Conservation (phyloP, 2,888 invertebrate genomes). For the Clostera curtula region DNA sequence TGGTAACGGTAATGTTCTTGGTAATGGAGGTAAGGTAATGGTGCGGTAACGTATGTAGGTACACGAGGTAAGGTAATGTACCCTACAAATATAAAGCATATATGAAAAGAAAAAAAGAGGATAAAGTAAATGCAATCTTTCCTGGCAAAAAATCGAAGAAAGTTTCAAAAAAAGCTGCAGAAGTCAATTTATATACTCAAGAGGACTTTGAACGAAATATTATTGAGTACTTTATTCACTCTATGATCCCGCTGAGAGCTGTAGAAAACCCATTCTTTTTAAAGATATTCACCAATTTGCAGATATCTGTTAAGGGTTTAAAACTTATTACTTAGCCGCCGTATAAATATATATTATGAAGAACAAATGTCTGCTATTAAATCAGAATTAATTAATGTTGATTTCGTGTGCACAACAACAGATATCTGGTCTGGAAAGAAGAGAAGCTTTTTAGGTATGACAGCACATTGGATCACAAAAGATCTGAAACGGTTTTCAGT, state of each 20-base stretch:
- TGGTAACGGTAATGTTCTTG: too few species aligned
- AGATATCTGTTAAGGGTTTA: slow-evolving; percentile 4
- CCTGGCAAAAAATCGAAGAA: neutral
- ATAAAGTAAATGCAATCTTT: too few species aligned
- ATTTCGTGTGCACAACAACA: slow-evolving; percentile 4
- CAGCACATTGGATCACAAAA: slow-evolving; percentile 5
- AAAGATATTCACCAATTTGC: slow-evolving; percentile 7
- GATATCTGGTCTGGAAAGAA: slow-evolving; percentile 6
- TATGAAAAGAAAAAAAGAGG: too few species aligned
- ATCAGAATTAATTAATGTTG: neutral
- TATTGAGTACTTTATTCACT: slow-evolving; percentile 7
- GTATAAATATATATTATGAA: slow-evolving; percentile 4
- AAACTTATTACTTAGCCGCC: slow-evolving; percentile 4
- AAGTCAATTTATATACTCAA: too few species aligned
- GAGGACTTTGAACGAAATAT: slow-evolving; percentile 7
- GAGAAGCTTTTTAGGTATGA: slow-evolving; percentile 6
- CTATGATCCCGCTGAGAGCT: slow-evolving; percentile 8
- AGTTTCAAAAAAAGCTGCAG: slow-evolving; percentile 1
- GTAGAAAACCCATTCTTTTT: slow-evolving; percentile 8
- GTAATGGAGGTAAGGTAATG: too few species aligned
- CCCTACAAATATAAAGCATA: slow-evolving; percentile 3
- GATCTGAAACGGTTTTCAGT: slow-evolving; percentile 5
- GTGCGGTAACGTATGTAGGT: too few species aligned
- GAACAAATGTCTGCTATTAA: too few species aligned
- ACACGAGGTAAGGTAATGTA: too few species aligned